A percentile compares a stretch with the other conserved stretches of the same genome.
These are phyloP conservation scores for Myopa testacea DNA, from an alignment of 2,888 invertebrate genomes.

Conservation along the genomic window DNA sequence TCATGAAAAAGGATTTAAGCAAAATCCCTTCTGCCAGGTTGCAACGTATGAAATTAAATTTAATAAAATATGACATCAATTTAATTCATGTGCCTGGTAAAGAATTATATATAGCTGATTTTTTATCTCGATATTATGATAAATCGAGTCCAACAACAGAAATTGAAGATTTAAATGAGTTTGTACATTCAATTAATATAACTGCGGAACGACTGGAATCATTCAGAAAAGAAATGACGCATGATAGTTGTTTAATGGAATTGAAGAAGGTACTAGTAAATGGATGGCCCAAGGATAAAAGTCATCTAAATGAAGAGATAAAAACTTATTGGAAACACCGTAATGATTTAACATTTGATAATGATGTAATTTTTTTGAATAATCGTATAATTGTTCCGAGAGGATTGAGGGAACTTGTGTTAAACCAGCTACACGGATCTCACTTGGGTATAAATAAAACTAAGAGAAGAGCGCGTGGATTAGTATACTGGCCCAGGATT, in stretches of 20 bases:
- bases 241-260: slow-evolving; percentile 28
- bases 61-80: slow-evolving; percentile 32
- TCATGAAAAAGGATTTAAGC: slow-evolving; percentile 42
- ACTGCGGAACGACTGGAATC: slow-evolving; percentile 38
- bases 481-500: slow-evolving; percentile 52
- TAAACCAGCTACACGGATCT: slow-evolving; percentile 50
- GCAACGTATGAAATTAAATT: slow-evolving; percentile 48
- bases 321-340: no score
- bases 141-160: neutral
- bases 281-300: slow-evolving; percentile 39
- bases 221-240: slow-evolving; percentile 34
- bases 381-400: slow-evolving; percentile 21
- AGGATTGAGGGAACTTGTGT: slow-evolving; percentile 43
- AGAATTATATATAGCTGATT: slow-evolving; percentile 48
- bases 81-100: slow-evolving; percentile 30
- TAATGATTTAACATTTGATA: no score
- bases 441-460: slow-evolving; percentile 54
- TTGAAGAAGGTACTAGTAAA: slow-evolving; percentile 20
- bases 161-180: slow-evolving; percentile 38
- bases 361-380: no score
- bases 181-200: slow-evolving; percentile 43
- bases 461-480: slow-evolving; percentile 49
- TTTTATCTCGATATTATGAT: slow-evolving; percentile 38
- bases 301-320: slow-evolving; percentile 11
- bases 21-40: slow-evolving; percentile 47